Evolutionary conservation across 2,888 invertebrate species (phyloP), one percentile per base, ranked within the genome.

Genomic region (Leptopterna dolabrata): DNA sequence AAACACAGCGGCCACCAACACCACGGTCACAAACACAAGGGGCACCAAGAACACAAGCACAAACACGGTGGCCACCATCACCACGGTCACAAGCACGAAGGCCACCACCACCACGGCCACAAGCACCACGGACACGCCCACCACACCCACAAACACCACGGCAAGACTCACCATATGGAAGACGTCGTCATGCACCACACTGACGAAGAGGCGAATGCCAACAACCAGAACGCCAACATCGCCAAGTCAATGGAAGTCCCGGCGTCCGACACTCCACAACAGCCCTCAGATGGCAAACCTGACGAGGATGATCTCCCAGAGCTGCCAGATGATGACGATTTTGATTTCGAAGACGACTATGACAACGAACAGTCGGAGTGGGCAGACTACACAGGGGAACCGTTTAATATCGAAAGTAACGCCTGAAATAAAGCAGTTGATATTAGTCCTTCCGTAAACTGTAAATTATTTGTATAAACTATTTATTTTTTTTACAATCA

Each of bases 11-110:
- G 89, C 0, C 43, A 88, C 16, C 89, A 88, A 36, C 89, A 89
- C 76, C 90, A 90, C 70, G 82, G 80, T 36, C 90, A 90, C 82
- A 88, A 89, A 29, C 90, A 90, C 41, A 88, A 88, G 47, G 90
- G 89, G 1, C 87, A 88, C 16, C 88, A 89, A 14, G 87, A 88
- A n/a, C 90, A 90, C 80, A 87, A 88, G 14, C 90, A 90, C 86
- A 89, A 90, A 76, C 90, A 90, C 45, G 76, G 81, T 16, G 88
- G 88, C 16, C 87, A 89, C 24, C 80, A 82, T 27, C 84, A 87
- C 19, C 88, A 88, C 76, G 82, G 83, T 4, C 90, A 89, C 70
- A 84, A 84, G 45, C 89, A 89, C 45, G 83, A 84, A 30, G 89
- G 90, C 9, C 71, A 63, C 19, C 89, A 90, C 11, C 89, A 89